Evolutionary conservation across 2,113 vertebrate genomes (phyloP).

Genomic region (Talpa occidentalis): DNA sequence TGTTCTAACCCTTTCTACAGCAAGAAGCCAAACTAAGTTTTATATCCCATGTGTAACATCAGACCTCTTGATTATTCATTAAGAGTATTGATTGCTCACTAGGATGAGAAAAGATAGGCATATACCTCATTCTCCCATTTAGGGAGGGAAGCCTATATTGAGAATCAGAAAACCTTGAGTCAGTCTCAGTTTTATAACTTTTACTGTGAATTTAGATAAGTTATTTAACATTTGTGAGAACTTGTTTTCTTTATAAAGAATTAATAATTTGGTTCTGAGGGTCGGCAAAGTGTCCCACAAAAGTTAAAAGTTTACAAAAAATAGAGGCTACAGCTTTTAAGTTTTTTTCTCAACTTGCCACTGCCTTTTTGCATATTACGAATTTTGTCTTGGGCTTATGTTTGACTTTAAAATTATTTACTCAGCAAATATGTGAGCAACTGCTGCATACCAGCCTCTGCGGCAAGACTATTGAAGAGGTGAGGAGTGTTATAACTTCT

Average conservation of each 20-base stretch:
- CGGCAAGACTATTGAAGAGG: neutral
- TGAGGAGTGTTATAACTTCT: neutral
- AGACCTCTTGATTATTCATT: neutral
- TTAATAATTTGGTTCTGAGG: neutral
- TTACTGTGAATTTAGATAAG: neutral
- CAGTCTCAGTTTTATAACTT: neutral
- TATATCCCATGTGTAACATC: neutral
- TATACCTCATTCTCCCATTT: neutral
- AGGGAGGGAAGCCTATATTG: neutral
- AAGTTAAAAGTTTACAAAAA: neutral
- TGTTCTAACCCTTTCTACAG: neutral
- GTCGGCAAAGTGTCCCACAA: constrained; percentile 15
- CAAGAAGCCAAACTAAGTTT: constrained; percentile 37
- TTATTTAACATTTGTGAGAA: neutral
- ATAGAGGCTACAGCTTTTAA: neutral
- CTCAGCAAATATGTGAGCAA: neutral
- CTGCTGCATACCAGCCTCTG: neutral
- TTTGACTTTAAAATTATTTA: constrained; percentile 47
- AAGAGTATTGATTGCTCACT: constrained; percentile 8
- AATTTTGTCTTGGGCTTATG: constrained; percentile 26
- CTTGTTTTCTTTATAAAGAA: too few relatives aligned
- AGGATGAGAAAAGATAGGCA: neutral
- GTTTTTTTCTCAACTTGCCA: neutral
- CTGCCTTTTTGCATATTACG: neutral
- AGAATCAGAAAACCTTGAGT: neutral